Percentiles rank a stretch among this genome's conserved stretches.
Conservation (phyloP, 1,140 invertebrate species). For the Drosophila sp. region DNA sequence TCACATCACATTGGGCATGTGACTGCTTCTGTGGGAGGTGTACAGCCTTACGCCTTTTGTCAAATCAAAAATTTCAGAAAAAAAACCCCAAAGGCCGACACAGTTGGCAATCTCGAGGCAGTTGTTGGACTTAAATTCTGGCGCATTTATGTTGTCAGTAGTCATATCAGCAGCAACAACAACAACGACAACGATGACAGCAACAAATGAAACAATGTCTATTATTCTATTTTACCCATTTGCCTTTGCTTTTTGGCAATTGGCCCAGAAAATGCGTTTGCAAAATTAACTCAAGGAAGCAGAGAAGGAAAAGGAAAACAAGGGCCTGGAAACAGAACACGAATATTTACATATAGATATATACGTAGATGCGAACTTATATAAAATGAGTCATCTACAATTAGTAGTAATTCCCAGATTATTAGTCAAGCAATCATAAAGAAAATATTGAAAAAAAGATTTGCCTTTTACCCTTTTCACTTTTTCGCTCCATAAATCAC, state of each 20-base stretch:
- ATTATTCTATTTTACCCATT: conserved; percentile 38
- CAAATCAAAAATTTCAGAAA: conserved; percentile 48
- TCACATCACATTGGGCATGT: conserved; percentile 44
- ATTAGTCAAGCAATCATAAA: neutral
- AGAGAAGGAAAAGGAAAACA: conserved; percentile 22
- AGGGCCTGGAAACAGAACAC: conserved; percentile 40
- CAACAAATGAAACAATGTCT: conserved; percentile 49
- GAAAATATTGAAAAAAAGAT: conserved; percentile 6
- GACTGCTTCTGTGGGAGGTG: conserved; percentile 29
- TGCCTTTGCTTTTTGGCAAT: conserved; percentile 58
- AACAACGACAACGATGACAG: conserved; percentile 24
- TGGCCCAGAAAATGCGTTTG: conserved; percentile 56
- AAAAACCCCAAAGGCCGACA: conserved; percentile 54
- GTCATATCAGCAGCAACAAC: conserved; percentile 58
- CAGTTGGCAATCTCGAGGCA: conserved; percentile 59
- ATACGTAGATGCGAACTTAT: conserved; percentile 1
- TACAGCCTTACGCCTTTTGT: neutral
- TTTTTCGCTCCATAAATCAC: too few species aligned
- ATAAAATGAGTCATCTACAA: conserved; percentile 58
- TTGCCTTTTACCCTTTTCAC: too few species aligned
- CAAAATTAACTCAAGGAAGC: conserved; percentile 12
- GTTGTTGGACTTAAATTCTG: conserved; percentile 62
- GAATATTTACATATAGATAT: conserved; percentile 7
- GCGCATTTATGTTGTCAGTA: conserved; percentile 75
- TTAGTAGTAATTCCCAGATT: conserved; percentile 28